Conservation (phyloP, 2,113 vertebrate species). For the Notiomystis cincta region DNA sequence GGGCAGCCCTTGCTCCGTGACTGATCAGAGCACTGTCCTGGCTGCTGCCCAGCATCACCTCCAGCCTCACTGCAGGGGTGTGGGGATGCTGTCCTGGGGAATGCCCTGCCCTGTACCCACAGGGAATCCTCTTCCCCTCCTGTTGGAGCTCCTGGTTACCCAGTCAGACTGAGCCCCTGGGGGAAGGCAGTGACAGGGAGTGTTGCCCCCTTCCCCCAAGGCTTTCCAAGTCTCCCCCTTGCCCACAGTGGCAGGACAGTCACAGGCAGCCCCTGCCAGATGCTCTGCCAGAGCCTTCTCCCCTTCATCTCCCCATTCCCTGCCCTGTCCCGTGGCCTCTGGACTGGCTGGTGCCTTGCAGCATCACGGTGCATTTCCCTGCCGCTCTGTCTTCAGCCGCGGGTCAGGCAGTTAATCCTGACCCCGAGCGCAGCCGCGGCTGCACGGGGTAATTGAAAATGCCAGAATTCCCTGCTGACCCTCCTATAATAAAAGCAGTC, state of each 20-base stretch:
- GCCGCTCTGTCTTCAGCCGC: slow-evolving; percentile 26
- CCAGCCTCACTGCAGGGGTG: not conserved
- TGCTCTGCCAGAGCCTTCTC: not conserved
- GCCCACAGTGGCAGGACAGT: not conserved
- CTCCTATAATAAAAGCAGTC: slow-evolving; percentile 46
- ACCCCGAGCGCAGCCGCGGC: slow-evolving; percentile 45
- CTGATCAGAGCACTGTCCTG: not conserved
- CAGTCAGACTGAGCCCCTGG: not conserved
- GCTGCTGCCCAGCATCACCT: not conserved
- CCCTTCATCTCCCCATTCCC: not conserved
- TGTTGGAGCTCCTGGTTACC: not conserved
- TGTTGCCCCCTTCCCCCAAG: not conserved
- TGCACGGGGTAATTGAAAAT: slow-evolving; percentile 75
- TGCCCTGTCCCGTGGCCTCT: not conserved
- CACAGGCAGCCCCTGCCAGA: not conserved
- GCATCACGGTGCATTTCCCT: slow-evolving; percentile 47
- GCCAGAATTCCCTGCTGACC: slow-evolving; percentile 71
- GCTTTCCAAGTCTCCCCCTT: not conserved
- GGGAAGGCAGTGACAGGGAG: not conserved
- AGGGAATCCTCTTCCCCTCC: accelerated
- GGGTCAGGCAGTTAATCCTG: slow-evolving; percentile 60
- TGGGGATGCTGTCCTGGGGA: not conserved
- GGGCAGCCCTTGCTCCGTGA: not conserved
- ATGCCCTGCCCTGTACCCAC: not conserved
- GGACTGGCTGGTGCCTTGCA: slow-evolving; percentile 27